These are phyloP conservation scores for Sander vitreus DNA, from an alignment of 2,113 vertebrate species.

Conservation along the genomic window DNA sequence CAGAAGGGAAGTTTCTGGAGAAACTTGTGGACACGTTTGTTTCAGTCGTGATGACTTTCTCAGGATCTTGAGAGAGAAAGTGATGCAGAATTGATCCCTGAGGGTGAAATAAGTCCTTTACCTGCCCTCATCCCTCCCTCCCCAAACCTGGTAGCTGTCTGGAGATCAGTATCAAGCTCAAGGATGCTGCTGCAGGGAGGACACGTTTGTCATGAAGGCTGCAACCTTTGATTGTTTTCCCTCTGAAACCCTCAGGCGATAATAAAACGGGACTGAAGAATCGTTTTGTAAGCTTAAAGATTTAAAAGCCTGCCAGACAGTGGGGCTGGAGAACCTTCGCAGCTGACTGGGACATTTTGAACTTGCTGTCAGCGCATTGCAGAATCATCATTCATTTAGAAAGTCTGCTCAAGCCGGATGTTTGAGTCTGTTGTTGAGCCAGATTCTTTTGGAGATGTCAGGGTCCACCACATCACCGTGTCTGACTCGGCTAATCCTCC, in stretches of 20 bases:
- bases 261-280: neutral
- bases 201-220: neutral
- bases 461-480: neutral
- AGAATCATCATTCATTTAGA: neutral
- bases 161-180: neutral
- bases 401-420: neutral
- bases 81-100: neutral
- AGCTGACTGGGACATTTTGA: neutral
- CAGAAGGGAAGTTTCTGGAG: neutral
- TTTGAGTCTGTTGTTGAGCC: neutral
- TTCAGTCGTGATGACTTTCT: neutral
- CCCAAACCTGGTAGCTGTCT: neutral
- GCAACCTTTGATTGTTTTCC: neutral
- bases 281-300: neutral
- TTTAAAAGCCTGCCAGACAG: neutral
- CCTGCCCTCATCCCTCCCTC: neutral
- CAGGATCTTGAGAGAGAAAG: neutral
- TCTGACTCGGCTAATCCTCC: neutral
- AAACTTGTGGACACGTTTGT: neutral
- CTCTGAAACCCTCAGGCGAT: neutral
- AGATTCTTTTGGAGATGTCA: neutral
- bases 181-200: neutral
- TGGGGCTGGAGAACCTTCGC: neutral
- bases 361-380: neutral
- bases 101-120: slow-evolving; percentile 2